Evolutionary conservation across 2,797 vertebrate species (phyloP).

Genomic region (Otolemur crassicaudatus): DNA sequence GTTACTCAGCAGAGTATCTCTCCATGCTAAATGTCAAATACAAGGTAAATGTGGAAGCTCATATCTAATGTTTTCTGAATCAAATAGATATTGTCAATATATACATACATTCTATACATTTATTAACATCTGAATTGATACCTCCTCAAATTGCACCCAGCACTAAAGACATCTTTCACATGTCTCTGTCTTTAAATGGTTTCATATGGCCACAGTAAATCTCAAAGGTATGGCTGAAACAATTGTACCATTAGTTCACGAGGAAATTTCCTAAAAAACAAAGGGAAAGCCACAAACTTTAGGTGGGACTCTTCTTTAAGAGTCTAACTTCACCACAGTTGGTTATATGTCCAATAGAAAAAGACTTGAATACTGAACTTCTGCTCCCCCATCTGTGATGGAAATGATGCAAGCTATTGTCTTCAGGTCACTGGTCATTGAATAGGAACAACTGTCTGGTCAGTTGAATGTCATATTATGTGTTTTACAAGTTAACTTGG

Average conservation of each 20-base stretch:
- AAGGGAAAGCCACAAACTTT: not conserved
- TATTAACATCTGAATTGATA: slow-evolving; percentile 22
- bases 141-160: not conserved
- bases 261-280: not conserved
- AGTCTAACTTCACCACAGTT: not conserved
- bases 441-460: not conserved
- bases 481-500: not conserved
- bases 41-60: not conserved
- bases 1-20: not conserved
- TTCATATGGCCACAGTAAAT: not conserved
- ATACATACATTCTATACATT: not conserved
- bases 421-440: not conserved
- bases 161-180: not conserved
- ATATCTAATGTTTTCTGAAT: not conserved
- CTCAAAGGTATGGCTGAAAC: slow-evolving; percentile 16
- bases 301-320: not conserved
- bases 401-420: not conserved
- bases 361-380: not conserved
- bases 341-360: not conserved
- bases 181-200: not conserved
- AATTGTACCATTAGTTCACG: not conserved
- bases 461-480: not conserved
- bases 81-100: not conserved
- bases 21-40: slow-evolving; percentile 1
- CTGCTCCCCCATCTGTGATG: not conserved